Evolutionary conservation across 1,140 invertebrate species (phyloP), one percentile per base, ranked within the genome.

Genomic region (Drosophila willistoni): DNA sequence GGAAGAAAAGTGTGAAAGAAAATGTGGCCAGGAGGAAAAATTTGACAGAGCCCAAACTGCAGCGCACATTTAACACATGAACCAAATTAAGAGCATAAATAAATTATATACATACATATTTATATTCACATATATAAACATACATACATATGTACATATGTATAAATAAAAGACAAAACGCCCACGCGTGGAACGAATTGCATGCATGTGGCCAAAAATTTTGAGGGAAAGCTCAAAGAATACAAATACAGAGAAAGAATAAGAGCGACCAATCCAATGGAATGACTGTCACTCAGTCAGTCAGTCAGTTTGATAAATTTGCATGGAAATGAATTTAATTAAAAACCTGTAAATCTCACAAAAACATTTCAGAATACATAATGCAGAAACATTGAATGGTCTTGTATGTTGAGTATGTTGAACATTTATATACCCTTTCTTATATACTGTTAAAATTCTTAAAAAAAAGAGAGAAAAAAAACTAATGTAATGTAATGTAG

Each of bases 291-390:
- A 59, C 33, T 63, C 51, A 64, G 34, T 51, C 41, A 61, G 62
- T 76, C 73, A 73, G 72, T 56, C 68, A 65, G 19, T 60, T 76
- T 86, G 83, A 86, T 77, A 64, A 79, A 86, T 86, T 77, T 67
- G 61, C 47, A 71, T 86, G 72, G 64, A 86, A 51, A 86, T 86
- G 77, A 89, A 81, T 89, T 89, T 84, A 89, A 89, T 89, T 89
- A 89, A 89, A 89, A 89, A 72, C 77, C 85, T 89, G 84, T 89
- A 89, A 89, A 84, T 86, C 82, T 81, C 57, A 68, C 7, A 65
- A 55, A 73, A 77, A 65, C 71, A 72, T 64, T 73, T 61, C 44
- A 4, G 44, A 51, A 51, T 51, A 51, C 17, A 51, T 22, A 51
- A 51, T 22, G 17, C 44, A 22, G 17, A 51, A 29, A 12, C 12